A percentile compares a stretch with the other conserved stretches of the same genome.
phyloP scores from a whole-genome alignment of 2,888 invertebrate species.

The Hipparchia semele region DNA sequence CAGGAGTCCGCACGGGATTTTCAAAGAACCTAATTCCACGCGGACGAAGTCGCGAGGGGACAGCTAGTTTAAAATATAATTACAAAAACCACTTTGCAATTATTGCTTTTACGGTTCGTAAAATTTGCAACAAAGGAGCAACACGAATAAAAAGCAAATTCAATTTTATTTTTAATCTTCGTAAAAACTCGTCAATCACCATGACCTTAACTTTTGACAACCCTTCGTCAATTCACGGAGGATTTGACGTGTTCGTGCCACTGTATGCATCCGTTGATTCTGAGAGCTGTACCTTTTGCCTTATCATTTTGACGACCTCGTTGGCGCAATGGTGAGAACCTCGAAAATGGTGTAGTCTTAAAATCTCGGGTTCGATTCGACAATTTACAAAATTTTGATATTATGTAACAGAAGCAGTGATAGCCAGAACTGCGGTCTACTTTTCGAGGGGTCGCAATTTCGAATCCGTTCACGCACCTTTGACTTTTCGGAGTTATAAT shows the following conservation, averaged over 20 bases:
- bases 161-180: constrained; percentile 24
- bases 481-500: no score
- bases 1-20: no score
- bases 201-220: constrained; percentile 38
- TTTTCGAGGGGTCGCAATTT: no score
- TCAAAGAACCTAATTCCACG: no score
- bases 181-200: constrained; percentile 36
- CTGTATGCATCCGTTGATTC: constrained; percentile 45
- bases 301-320: constrained; percentile 52
- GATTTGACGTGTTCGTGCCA: constrained; percentile 61
- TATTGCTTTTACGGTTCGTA: constrained; percentile 23
- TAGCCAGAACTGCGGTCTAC: no score
- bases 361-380: no score
- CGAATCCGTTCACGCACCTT: no score
- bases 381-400: no score
- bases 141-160: constrained; percentile 22
- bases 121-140: constrained; percentile 13
- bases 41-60: no score
- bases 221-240: constrained; percentile 48
- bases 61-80: constrained; percentile 26
- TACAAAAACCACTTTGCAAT: constrained; percentile 23
- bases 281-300: constrained; percentile 55
- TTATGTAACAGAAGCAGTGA: no score
- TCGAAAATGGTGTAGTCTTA: no score
- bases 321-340: no score